phyloP scores from a whole-genome alignment of 1,140 invertebrate genomes.

The Anastrepha ludens region DNA sequence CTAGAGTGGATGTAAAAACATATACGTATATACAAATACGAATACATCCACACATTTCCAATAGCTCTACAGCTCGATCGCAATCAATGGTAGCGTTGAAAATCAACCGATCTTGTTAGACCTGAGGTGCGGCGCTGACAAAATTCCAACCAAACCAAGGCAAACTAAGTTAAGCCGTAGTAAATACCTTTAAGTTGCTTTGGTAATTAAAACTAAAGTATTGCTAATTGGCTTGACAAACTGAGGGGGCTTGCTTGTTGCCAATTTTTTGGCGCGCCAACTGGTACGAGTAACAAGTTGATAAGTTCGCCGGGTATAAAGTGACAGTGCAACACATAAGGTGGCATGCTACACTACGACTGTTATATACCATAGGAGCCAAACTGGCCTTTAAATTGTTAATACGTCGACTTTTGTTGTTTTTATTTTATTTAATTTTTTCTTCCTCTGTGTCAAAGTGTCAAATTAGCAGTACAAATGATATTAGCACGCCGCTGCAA shows the following conservation, averaged over 20 bases:
- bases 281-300: conserved; percentile 39
- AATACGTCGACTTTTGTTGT: too few relatives aligned
- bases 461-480: conserved; percentile 33
- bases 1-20: background rate
- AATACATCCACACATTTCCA: background rate
- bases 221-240: conserved; percentile 38
- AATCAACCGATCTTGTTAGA: conserved; percentile 46
- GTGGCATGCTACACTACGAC: background rate
- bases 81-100: conserved; percentile 5
- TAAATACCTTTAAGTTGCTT: conserved; percentile 41
- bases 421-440: background rate
- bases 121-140: conserved; percentile 24
- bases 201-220: conserved; percentile 45
- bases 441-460: background rate
- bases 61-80: background rate
- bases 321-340: conserved; percentile 31
- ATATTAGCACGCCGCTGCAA: background rate
- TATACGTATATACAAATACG: background rate
- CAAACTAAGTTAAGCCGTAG: background rate
- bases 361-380: too few relatives aligned
- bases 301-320: conserved; percentile 23
- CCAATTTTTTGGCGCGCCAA: background rate
- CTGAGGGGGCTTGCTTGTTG: background rate
- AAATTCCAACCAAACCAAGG: conserved; percentile 6
- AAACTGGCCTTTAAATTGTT: too few relatives aligned